Evolutionary conservation across 2,797 vertebrate genomes (phyloP), one percentile per base, ranked within the genome.

Genomic region (Mionectes olivaceus): DNA sequence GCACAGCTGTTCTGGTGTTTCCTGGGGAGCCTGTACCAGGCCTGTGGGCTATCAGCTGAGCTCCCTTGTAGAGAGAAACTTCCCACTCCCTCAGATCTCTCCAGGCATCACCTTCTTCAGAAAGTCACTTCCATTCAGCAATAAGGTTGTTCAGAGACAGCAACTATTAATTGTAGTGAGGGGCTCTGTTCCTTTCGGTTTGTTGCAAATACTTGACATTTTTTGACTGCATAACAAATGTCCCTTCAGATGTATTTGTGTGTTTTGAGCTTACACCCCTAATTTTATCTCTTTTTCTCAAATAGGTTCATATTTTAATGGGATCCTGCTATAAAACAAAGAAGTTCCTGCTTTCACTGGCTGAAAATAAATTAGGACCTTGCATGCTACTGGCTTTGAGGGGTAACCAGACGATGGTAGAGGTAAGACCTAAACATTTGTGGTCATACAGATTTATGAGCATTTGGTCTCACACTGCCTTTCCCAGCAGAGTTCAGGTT

Each of bases 311-410:
- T 96, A 99, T 99, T 97, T 98, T 99, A 93, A 99, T 99, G 99
- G 99, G 99, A 79, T 99, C 99, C 91, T 99, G 99, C 97, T 99
- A 99, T 83, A 99, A 99, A 97, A 99, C 99, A 52, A 99, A 99
- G 98, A 99, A 99, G 95, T 99, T 99, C 97, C 98, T 99, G 50
- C 98, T 99, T 53, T 99, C 99, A 19, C 97, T 99, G 98, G 99
- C 99, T 32, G 99, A 99, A 94, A 99, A 99, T 97, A 99, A 99
- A 97, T 95, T 99, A 95, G 99, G 99, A 16, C 99, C 99, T 64
- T 99, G 99, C 96, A 99, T 99, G 99, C 98, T 99, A 47, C 98
- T 99, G 96, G 99, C 99, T 39, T 97, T 99, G 96, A 98, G 99
- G 73, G 99, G 99, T 28, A 99, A 99, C 98, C 99, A 99, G 98